Evolutionary conservation across 2,888 invertebrate genomes (phyloP), one percentile per base, ranked within the genome.

Genomic region (Drosophila hamatofila): DNA sequence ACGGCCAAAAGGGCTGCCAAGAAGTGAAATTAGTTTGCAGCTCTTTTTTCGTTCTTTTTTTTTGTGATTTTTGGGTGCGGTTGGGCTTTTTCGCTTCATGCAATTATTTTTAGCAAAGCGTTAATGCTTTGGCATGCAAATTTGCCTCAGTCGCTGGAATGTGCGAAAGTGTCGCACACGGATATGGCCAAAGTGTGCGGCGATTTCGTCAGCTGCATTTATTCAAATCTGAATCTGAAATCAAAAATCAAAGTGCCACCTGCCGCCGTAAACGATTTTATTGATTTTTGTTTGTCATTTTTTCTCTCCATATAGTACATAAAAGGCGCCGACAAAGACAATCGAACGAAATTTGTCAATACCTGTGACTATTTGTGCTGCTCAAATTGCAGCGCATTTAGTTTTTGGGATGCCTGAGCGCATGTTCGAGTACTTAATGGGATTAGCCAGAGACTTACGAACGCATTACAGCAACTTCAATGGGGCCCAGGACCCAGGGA

Each of bases 401-500:
- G 61, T 72, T 70, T 68, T 64, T 74, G 55, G 65, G 51, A 54
- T 70, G 62, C 75, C 67, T 61, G 62, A 62, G 75, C 60, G 77
- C 63, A 82, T 75, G 51, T 59, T 44, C 46, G 60, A 54, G 35
- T 51, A 67, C 48, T 49, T 91, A 92, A 92, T 92, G 89, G 91
- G 91, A 92, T 92, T 91, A 92, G 89, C 83, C 76, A 72, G 79
- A 81, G 91, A 88, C 91, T 91, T 91, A 89, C 90, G 85, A 87
- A 88, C 91, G 87, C 91, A 91, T 91, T 91, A 91, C 76, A 59
- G 27, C 64, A 74, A 62, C 58, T 49, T 25, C 27, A 61, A 21
- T 16, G 23, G 6, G 30, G 39, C 44, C n/a, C n/a, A n/a, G 21
- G 42, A 14, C 8, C n/a, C 23, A 56, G 42, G 16, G 52, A 18